phyloP scores from a whole-genome alignment of 2,113 vertebrate genomes.

The Daboia siamensis region DNA sequence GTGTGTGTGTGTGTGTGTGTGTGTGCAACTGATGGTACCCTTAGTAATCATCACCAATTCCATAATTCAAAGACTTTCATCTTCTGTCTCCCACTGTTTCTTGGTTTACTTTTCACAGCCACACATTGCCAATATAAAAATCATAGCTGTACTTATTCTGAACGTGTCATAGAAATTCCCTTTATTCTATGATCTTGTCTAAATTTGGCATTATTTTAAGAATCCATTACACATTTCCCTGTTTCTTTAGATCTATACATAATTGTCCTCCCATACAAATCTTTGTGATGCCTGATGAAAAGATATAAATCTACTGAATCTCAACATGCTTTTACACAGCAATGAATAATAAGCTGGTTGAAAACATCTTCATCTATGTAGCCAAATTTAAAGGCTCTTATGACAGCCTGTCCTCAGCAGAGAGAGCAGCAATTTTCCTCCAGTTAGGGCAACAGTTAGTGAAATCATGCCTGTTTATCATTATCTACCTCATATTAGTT shows the following conservation, averaged over 20 bases:
- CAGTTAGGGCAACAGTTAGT: slow-evolving; percentile 20
- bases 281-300: background rate
- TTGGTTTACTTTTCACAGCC: background rate
- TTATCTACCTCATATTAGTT: slow-evolving; percentile 50
- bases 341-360: slow-evolving; percentile 53
- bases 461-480: slow-evolving; percentile 41
- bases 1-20: too few species aligned
- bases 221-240: slow-evolving; percentile 6
- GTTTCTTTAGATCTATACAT: background rate
- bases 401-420: slow-evolving; percentile 19
- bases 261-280: slow-evolving; percentile 3
- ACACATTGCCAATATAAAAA: background rate
- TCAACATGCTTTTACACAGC: slow-evolving; percentile 40
- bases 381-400: slow-evolving; percentile 22
- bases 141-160: background rate
- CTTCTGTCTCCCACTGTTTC: background rate
- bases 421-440: slow-evolving; percentile 44
- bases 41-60: background rate
- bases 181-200: background rate
- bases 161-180: background rate
- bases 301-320: slow-evolving; percentile 16
- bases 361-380: slow-evolving; percentile 49
- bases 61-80: background rate
- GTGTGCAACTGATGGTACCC: background rate
- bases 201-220: background rate